These are phyloP conservation scores for Eudemis profundana DNA, from an alignment of 2,888 invertebrate genomes.

Conservation along the genomic window DNA sequence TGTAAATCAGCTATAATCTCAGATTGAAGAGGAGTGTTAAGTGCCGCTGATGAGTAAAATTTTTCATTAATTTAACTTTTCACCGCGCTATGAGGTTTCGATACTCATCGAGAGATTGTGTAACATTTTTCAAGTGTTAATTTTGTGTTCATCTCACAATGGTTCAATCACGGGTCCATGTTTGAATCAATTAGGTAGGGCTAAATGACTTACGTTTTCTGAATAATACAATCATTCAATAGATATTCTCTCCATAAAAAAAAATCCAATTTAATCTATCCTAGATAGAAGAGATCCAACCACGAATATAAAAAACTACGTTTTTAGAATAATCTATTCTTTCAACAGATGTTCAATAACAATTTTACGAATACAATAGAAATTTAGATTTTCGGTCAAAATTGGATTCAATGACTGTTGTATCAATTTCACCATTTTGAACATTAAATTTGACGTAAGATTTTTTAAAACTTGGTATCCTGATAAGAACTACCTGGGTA, in stretches of 20 bases:
- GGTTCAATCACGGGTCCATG: not conserved
- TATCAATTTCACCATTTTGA: too few relatives aligned
- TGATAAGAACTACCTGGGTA: too few relatives aligned
- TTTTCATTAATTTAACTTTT: too few relatives aligned
- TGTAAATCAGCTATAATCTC: too few relatives aligned
- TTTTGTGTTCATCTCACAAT: not conserved
- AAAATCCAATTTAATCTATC: not conserved
- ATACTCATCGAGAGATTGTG: too few relatives aligned
- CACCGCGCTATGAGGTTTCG: too few relatives aligned
- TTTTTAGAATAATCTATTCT: not conserved
- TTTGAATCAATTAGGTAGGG: not conserved
- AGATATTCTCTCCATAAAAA: not conserved
- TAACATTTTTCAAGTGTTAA: too few relatives aligned
- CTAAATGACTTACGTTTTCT: not conserved
- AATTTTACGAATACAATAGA: not conserved
- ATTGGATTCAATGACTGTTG: too few relatives aligned
- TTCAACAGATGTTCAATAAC: not conserved
- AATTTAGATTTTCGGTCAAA: not conserved
- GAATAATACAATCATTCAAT: not conserved
- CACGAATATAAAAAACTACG: not conserved
- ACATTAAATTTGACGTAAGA: too few relatives aligned
- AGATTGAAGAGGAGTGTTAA: too few relatives aligned
- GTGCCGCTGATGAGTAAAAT: too few relatives aligned
- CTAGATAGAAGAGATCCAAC: not conserved
- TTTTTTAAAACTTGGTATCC: too few relatives aligned